Evolutionary conservation across 2,888 invertebrate genomes (phyloP).

Genomic region (Leptopilina drosophilae): DNA sequence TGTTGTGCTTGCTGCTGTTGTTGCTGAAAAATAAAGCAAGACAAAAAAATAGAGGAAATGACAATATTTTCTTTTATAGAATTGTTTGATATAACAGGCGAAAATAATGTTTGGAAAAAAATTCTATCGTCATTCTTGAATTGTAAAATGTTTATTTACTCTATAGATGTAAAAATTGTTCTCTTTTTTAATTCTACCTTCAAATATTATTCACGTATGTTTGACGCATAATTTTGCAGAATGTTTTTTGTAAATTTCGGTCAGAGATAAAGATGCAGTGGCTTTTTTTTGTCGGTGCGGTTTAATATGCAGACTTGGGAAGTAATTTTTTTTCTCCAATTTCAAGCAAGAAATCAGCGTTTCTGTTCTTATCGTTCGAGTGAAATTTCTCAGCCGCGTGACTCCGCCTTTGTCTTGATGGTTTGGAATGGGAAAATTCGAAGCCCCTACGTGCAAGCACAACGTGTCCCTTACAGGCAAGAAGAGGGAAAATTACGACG

Average conservation of each 20-base stretch:
- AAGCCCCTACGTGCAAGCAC: conserved; percentile 16
- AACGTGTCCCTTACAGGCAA: conserved; percentile 50
- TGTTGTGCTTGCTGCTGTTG: conserved; percentile 68
- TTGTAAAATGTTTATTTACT: conserved; percentile 3
- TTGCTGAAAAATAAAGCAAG: conserved; percentile 48
- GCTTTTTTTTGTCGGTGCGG: too few relatives aligned
- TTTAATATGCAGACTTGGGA: not conserved
- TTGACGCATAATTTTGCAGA: too few relatives aligned
- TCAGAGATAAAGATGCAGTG: too few relatives aligned
- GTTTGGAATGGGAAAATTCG: conserved; percentile 14
- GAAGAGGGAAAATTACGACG: conserved; percentile 52
- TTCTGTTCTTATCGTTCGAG: not conserved
- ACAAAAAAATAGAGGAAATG: not conserved
- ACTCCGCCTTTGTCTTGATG: conserved; percentile 27
- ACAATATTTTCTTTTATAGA: not conserved
- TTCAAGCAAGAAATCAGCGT: not conserved
- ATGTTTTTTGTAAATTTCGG: too few relatives aligned
- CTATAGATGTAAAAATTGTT: too few relatives aligned
- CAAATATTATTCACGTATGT: too few relatives aligned
- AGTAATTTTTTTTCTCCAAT: not conserved
- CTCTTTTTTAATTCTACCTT: too few relatives aligned
- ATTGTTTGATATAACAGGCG: too few relatives aligned
- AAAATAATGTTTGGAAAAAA: too few relatives aligned
- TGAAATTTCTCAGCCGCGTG: conserved; percentile 15
- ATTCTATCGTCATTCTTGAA: too few relatives aligned